Evolutionary conservation across 2,113 vertebrate genomes (phyloP), one percentile per base, ranked within the genome.

Genomic region (Anolis sagrei): DNA sequence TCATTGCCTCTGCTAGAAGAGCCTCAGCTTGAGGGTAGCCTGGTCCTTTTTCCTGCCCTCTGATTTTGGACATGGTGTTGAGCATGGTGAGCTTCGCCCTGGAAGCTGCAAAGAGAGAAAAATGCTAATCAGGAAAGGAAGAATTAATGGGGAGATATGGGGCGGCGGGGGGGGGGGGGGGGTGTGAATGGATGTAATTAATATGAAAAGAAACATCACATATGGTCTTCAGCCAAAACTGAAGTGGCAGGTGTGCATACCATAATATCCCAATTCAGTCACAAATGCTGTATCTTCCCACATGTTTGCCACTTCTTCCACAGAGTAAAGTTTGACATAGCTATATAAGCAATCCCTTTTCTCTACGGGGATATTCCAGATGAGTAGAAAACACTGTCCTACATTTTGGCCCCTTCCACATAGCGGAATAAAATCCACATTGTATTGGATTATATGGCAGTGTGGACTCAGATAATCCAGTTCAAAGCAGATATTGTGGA

Each of bases 71-170:
- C 99, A 99, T 99, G 83, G 99, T 99, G 96, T 98, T 99, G 93
- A 99, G 99, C 99, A 99, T 99, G 95, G 97, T 99, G 96, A 99
- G 98, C 96, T 99, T 99, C 91, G 99, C 98, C 96, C 99, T 97
- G 93, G 99, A 98, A 86, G 99, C 99, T 99, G 93, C 19, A 90
- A 86, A 83, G 7, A 68, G 23, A 68, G 10, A 68, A 68, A 54
- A 25, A 93, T 58, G 88, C 36, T 44, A 25, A 34, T 93, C 88
- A 89, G 16, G 25, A 75, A n/a, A 79, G 1, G 85, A 1, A 39
- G 3, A 61, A 64, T 76, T 89, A 89, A 29, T 66, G 32, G 86
- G 54, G 34, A 82, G 79, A 81, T 58, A n/a, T n/a, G n/a, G n/a
- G n/a, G n/a, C n/a, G 76, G 51, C 2, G 34, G 34, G n/a, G 48